phyloP scores from a whole-genome alignment of 2,888 invertebrate genomes.

The Cotesia congregata region DNA sequence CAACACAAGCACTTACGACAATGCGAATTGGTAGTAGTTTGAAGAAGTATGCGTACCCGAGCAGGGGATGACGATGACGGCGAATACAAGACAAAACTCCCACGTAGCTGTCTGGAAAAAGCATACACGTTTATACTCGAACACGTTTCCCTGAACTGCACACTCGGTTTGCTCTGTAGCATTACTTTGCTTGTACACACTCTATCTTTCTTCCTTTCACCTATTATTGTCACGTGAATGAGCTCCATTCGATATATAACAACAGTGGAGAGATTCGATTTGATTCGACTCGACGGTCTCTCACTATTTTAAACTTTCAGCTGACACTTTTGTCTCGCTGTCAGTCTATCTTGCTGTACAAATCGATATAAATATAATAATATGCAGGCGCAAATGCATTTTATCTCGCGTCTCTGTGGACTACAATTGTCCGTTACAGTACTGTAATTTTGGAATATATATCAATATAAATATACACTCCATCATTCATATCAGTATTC shows the following conservation, averaged over 20 bases:
- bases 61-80: not conserved
- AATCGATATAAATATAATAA: not conserved
- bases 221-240: slow-evolving; percentile 56
- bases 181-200: not conserved
- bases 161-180: not conserved
- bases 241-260: slow-evolving; percentile 55
- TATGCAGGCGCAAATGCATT: too few species aligned
- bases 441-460: too few species aligned
- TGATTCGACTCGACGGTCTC: slow-evolving; percentile 40
- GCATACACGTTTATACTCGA: not conserved
- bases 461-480: too few species aligned
- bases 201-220: slow-evolving; percentile 29
- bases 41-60: not conserved
- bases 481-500: too few species aligned
- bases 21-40: not conserved
- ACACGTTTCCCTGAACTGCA: not conserved
- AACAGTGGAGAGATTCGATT: slow-evolving; percentile 51
- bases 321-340: slow-evolving; percentile 15
- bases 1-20: not conserved
- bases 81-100: not conserved
- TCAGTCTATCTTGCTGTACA: not conserved
- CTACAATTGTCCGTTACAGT: too few species aligned
- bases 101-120: not conserved
- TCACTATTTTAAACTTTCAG: not conserved
- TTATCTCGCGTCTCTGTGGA: too few species aligned